Conservation (phyloP, 2,797 vertebrate species). For the Tokudaia muenninki region DNA sequence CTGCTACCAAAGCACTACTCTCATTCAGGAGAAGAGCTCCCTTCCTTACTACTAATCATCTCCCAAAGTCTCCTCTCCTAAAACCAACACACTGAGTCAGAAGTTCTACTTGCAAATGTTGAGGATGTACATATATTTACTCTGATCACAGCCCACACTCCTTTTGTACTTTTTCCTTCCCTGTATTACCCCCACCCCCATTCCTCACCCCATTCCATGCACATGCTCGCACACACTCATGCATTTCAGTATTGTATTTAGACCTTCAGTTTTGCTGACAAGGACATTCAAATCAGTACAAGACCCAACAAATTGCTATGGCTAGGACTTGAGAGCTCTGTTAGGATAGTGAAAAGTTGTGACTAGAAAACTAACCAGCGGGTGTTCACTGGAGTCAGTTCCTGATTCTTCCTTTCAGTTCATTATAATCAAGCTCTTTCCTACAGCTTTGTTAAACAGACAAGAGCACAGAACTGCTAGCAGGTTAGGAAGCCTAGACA, state of each 20-base stretch:
- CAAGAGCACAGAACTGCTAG: background rate
- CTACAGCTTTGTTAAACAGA: background rate
- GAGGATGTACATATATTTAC: background rate
- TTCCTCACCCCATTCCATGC: background rate
- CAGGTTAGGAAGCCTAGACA: background rate
- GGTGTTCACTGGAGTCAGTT: background rate
- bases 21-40: background rate
- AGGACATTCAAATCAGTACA: background rate
- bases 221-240: background rate
- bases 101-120: background rate
- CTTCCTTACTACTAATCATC: background rate
- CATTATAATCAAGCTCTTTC: background rate
- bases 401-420: background rate
- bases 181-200: background rate
- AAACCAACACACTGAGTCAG: background rate
- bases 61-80: background rate
- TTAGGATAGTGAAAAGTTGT: background rate
- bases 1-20: background rate
- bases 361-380: background rate
- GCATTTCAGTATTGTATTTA: background rate
- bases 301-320: background rate
- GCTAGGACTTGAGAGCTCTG: constrained; percentile 11
- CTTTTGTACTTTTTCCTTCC: background rate
- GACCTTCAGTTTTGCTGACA: background rate
- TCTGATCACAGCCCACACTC: background rate